These are phyloP conservation scores for Penaeus chinensis DNA, from an alignment of 1,140 invertebrate species.

Conservation along the genomic window DNA sequence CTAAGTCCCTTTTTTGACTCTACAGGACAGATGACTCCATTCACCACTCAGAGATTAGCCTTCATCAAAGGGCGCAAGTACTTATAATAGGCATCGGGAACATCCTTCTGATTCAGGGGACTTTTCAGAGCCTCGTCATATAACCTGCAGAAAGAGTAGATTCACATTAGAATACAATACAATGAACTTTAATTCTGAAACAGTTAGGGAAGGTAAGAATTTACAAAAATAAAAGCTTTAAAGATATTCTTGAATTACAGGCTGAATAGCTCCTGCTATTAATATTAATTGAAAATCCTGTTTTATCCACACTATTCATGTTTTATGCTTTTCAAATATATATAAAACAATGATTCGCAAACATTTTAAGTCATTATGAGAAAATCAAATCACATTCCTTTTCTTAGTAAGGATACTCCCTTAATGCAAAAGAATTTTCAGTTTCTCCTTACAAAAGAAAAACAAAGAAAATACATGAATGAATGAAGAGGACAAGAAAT, in stretches of 20 bases:
- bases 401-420: background rate
- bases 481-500: too few relatives aligned
- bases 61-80: constrained; percentile 56
- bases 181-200: background rate
- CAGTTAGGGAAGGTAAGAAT: background rate
- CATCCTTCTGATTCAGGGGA: constrained; percentile 85
- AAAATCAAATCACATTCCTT: background rate
- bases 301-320: background rate
- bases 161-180: background rate
- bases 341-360: background rate
- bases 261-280: background rate
- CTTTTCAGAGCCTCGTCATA: constrained; percentile 87
- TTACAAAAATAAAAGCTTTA: background rate
- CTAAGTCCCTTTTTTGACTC: too few relatives aligned
- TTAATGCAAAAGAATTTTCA: too few relatives aligned
- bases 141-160: constrained; percentile 74
- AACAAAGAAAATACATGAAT: too few relatives aligned
- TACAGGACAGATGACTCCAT: too few relatives aligned
- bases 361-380: background rate
- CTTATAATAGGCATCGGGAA: constrained; percentile 71
- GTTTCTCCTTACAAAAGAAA: too few relatives aligned
- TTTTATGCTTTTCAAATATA: background rate
- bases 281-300: too few relatives aligned
- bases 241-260: background rate
- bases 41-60: constrained; percentile 32